Percentiles rank a stretch among this genome's conserved stretches.
Conservation (phyloP, 2,113 vertebrate genomes). For the Protomyctophum bolini region DNA sequence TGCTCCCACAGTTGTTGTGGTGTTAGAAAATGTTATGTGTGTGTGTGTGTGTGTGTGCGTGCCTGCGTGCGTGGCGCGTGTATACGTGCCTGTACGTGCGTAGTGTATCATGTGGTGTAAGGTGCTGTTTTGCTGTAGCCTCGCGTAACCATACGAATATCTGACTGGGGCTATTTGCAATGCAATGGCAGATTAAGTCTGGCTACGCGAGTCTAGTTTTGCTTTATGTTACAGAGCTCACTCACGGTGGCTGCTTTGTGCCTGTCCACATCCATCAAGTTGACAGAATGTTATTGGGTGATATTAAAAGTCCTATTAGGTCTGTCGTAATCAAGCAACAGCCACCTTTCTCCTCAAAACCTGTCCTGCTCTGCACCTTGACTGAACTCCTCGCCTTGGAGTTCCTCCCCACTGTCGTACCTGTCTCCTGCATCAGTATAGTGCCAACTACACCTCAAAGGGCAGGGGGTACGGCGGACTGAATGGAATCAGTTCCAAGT, state of each 20-base stretch:
- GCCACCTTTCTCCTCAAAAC: slow-evolving; percentile 5
- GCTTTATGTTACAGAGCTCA: background rate
- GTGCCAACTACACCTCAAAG: slow-evolving; percentile 30
- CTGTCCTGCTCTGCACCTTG: slow-evolving; percentile 37
- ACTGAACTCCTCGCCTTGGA: slow-evolving; percentile 33
- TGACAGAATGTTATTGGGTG: background rate
- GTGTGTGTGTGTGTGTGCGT: background rate
- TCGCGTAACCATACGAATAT: too few species aligned
- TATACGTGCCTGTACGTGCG: background rate
- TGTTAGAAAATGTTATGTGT: slow-evolving; percentile 23
- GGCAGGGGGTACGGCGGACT: slow-evolving; percentile 52
- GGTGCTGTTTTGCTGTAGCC: background rate
- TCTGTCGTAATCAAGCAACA: background rate
- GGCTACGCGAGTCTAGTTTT: too few species aligned
- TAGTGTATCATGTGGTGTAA: background rate
- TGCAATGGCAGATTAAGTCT: too few species aligned
- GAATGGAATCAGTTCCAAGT: slow-evolving; percentile 64
- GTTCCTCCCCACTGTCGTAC: slow-evolving; percentile 39
- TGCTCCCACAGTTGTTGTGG: slow-evolving; percentile 18
- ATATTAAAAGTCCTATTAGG: background rate
- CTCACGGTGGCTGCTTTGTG: slow-evolving; percentile 12
- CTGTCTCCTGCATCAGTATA: slow-evolving; percentile 51
- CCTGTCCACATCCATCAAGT: slow-evolving; percentile 1
- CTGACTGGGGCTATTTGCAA: too few species aligned
- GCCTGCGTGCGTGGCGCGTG: background rate